Evolutionary conservation across 2,113 vertebrate genomes (phyloP), one percentile per base, ranked within the genome.

Genomic region (Cephalopterus ornatus): DNA sequence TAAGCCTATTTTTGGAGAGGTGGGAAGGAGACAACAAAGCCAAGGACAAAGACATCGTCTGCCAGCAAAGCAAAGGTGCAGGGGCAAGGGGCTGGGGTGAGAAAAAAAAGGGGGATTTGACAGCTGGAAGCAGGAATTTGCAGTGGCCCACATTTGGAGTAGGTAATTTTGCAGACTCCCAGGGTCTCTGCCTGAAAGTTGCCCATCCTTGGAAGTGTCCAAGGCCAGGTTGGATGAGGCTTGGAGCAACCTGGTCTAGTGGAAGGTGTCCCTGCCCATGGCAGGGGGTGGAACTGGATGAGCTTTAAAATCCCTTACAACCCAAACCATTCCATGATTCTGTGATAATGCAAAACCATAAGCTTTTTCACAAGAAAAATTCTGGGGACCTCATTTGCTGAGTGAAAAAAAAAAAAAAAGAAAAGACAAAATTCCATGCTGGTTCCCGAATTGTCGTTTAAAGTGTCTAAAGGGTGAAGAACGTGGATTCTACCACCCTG

Each of bases 61-160:
- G 41, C 37, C 82, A 52, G 82, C 39, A 16, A 7, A 41, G 59
- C 53, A 41, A 47, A 95, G 78, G 85, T 62, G 79, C 66, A 32
- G 47, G 42, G 66, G 24, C 11, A 8, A 24, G 7, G 58, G 12
- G 46, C 50, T 41, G 39, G 27, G 39, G 67, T 33, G 50, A 1
- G 2, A 39, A 37, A 46, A 71, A 26, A 0, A 52, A 28, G 26
- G 4, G 9, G 13, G n/a, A 74, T 56, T 52, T 42, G 74, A 35
- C n/a, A 42, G 61, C 27, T 46, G 70, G 41, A 42, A 79, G 32
- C 15, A 50, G 62, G 67, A 56, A 35, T 75, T 35, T 71, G 66
- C 2, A 1, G 42, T 10, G 46, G 49, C 49, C 39, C 6, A 3
- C 0, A 1, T 56, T 24, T 81, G 62, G 47, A 55, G 44, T n/a